A percentile compares a stretch with the other conserved stretches of the same genome.
Evolutionary conservation across 2,797 vertebrate genomes (phyloP).

Genomic region (Chaetophractus vellerosus): DNA sequence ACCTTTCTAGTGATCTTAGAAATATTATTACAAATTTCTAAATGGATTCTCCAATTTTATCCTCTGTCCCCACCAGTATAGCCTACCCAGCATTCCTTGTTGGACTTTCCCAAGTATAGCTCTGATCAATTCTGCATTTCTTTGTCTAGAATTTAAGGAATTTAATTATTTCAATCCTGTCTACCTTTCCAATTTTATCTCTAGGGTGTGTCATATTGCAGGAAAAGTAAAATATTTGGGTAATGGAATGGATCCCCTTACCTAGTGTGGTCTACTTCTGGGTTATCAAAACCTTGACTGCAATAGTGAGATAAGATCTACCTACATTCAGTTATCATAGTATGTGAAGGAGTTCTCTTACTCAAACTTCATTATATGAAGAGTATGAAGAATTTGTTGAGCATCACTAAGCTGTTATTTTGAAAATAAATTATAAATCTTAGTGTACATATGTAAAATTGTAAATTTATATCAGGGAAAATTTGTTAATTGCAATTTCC

Average conservation of each 20-base stretch:
- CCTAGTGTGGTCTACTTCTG: not conserved
- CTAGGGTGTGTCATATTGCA: not conserved
- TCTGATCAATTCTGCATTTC: not conserved
- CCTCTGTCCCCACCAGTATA: not conserved
- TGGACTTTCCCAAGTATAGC: not conserved
- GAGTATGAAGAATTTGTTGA: not conserved
- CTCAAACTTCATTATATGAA: not conserved
- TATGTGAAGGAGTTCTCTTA: not conserved
- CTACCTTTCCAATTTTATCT: not conserved
- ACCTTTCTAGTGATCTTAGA: not conserved
- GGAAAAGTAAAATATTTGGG: not conserved
- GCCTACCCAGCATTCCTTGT: not conserved
- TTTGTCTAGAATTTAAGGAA: not conserved
- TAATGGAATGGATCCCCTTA: not conserved
- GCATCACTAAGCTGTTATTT: not conserved
- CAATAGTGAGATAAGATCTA: not conserved
- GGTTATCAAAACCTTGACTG: not conserved
- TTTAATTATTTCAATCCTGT: not conserved
- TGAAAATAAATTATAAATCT: slow-evolving; percentile 19
- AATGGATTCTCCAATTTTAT: not conserved
- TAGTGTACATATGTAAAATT: not conserved
- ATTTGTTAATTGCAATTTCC: not conserved
- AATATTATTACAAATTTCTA: not conserved
- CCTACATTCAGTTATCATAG: not conserved
- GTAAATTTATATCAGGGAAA: not conserved